phyloP scores from a whole-genome alignment of 2,113 vertebrate species.

The Myanophis thanlyinensis region DNA sequence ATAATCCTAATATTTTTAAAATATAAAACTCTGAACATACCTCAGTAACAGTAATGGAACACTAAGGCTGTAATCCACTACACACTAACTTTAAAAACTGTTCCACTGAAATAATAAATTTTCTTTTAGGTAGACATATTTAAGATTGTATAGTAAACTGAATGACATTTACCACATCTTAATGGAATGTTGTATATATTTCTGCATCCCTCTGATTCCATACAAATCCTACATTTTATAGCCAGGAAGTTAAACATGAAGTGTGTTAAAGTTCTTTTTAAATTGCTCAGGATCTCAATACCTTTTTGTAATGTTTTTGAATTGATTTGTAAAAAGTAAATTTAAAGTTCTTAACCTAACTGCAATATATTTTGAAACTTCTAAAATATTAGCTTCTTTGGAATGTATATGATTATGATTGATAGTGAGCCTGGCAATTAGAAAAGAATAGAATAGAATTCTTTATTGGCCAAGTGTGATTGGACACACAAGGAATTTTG shows the following conservation, averaged over 20 bases:
- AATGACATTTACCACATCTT: background rate
- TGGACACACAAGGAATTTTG: too few species aligned
- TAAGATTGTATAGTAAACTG: background rate
- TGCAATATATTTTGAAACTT: background rate
- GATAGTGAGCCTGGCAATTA: rapidly evolving
- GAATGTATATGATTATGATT: background rate
- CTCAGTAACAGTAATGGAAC: background rate
- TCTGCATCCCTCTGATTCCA: background rate
- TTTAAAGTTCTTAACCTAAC: background rate
- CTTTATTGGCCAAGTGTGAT: too few species aligned
- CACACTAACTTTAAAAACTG: background rate
- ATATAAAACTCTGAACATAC: background rate
- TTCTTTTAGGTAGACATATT: background rate
- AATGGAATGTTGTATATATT: background rate
- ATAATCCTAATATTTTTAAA: background rate
- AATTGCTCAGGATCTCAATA: background rate
- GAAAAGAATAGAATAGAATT: too few species aligned
- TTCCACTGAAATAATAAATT: background rate
- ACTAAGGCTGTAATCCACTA: background rate
- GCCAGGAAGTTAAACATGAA: background rate
- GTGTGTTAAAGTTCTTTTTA: background rate
- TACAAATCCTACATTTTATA: background rate
- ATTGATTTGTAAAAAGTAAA: background rate
- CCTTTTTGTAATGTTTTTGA: background rate
- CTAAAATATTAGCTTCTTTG: rapidly evolving